Conservation (phyloP, 2,888 invertebrate species). For the Lepidochrysops patricia region DNA sequence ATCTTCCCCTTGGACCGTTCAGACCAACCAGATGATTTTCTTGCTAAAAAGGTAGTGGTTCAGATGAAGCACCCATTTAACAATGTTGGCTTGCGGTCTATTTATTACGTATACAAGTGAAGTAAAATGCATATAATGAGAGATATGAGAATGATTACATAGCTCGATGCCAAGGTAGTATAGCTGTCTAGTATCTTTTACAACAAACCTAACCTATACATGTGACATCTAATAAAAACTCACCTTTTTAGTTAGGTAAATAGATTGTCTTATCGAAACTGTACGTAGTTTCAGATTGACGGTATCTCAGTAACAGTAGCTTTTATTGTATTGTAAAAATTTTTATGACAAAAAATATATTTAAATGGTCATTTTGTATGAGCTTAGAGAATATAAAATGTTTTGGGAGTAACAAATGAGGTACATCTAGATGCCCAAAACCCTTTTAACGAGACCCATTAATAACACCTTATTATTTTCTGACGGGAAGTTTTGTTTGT, state of each 20-base stretch:
- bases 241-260: background rate
- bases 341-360: background rate
- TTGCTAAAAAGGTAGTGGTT: no score
- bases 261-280: background rate
- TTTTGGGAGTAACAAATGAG: constrained; percentile 11
- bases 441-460: constrained; percentile 16
- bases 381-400: constrained; percentile 13
- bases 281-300: background rate
- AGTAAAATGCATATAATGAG: no score
- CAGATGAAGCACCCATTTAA: no score
- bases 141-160: no score
- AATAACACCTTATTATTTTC: constrained; percentile 19
- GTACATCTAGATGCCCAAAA: constrained; percentile 9
- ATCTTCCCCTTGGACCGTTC: no score
- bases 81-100: no score
- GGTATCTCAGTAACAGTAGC: background rate
- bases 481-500: background rate
- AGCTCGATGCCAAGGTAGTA: no score
- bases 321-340: background rate
- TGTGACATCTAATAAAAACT: background rate
- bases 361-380: background rate
- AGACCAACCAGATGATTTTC: no score
- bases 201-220: no score
- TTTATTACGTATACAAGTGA: no score
- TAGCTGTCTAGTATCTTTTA: no score